phyloP scores from a whole-genome alignment of 1,140 invertebrate species.

The Mizuhopecten yessoensis region DNA sequence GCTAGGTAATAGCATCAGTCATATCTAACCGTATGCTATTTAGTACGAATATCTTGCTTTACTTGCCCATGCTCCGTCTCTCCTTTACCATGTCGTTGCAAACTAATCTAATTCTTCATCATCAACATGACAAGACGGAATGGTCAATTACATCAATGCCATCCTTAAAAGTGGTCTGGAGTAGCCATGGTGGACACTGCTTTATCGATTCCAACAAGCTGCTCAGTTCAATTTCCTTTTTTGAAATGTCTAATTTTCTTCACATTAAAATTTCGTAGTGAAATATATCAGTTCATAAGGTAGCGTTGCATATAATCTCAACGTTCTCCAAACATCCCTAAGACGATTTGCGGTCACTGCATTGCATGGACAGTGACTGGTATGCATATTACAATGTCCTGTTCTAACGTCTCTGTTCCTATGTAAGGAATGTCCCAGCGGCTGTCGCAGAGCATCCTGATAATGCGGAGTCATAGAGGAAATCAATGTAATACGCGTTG shows the following conservation, averaged over 20 bases:
- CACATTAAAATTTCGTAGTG: background rate
- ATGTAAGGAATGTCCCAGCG: background rate
- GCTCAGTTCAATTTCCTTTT: background rate
- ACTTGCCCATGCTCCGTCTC: background rate
- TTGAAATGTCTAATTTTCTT: background rate
- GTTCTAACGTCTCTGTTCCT: background rate
- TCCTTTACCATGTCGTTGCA: background rate
- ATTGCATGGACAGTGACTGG: background rate
- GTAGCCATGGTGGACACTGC: background rate
- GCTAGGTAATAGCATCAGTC: background rate
- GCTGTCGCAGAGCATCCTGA: background rate
- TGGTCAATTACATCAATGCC: constrained; percentile 1
- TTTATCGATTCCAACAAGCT: background rate
- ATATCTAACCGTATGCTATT: too few relatives aligned
- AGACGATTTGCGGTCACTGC: background rate
- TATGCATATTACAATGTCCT: background rate
- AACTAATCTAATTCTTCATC: background rate
- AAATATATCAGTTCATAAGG: background rate
- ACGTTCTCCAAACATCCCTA: background rate
- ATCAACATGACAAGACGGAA: background rate
- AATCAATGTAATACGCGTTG: background rate
- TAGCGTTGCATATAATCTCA: background rate
- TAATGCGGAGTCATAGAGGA: constrained; percentile 14
- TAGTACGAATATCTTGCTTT: too few relatives aligned
- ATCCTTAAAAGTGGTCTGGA: background rate